These are phyloP conservation scores for Archips crataeganus DNA, from an alignment of 2,888 invertebrate genomes.

Conservation along the genomic window DNA sequence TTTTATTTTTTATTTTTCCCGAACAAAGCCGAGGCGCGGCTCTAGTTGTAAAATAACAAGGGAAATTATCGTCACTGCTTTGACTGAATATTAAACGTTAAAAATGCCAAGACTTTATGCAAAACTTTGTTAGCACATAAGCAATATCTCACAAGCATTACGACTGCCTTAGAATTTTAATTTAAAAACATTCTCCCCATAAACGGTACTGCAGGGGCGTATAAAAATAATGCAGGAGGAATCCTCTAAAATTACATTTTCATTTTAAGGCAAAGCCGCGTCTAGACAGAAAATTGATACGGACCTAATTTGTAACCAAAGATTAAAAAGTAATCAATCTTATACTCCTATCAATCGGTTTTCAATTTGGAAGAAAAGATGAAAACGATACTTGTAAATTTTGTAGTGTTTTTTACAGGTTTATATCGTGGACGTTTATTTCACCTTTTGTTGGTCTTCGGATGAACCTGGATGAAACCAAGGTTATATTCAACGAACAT, in stretches of 20 bases:
- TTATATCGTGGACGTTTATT: too few relatives aligned
- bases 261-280: not conserved
- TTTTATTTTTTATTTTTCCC: too few relatives aligned
- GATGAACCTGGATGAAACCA: too few relatives aligned
- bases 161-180: conserved; percentile 1
- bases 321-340: not conserved
- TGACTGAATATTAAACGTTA: too few relatives aligned
- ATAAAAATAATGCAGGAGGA: conserved; percentile 13
- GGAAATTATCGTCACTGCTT: too few relatives aligned
- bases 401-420: too few relatives aligned
- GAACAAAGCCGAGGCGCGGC: too few relatives aligned
- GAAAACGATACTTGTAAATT: not conserved
- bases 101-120: not conserved
- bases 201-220: not conserved
- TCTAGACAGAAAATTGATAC: conserved; percentile 4
- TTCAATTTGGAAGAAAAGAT: not conserved
- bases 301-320: not conserved
- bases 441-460: too few relatives aligned
- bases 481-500: too few relatives aligned
- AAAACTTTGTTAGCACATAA: not conserved
- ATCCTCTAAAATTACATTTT: not conserved
- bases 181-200: conserved; percentile 7
- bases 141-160: conserved; percentile 5
- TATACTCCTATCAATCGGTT: not conserved
- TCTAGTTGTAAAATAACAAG: too few relatives aligned